Percentiles rank a stretch among this genome's conserved stretches.
These are phyloP conservation scores for Euproctis similis DNA, from an alignment of 2,888 invertebrate genomes.

Conservation along the genomic window DNA sequence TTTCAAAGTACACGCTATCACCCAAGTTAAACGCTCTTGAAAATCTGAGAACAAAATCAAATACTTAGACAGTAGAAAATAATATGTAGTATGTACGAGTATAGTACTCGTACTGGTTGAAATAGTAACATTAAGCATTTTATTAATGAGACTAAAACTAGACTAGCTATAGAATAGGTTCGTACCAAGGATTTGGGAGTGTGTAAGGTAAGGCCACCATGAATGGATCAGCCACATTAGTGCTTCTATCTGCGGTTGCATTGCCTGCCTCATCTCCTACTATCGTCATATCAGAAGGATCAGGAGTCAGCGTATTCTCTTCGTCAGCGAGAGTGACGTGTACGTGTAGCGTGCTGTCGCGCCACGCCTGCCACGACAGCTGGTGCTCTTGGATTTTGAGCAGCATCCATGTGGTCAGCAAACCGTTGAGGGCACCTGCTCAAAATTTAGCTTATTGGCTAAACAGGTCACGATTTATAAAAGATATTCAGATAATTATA, in stretches of 20 bases:
- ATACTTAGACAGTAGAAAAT: no score
- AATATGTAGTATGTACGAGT: neutral
- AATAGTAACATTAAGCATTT: no score
- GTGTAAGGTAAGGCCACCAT: constrained; percentile 45
- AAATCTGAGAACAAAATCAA: constrained; percentile 13
- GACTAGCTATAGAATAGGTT: neutral
- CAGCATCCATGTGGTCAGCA: constrained; percentile 68
- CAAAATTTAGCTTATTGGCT: no score
- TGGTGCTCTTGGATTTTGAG: constrained; percentile 70
- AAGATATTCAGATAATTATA: no score
- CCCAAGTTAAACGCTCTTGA: neutral
- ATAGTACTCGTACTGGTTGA: no score
- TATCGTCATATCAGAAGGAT: constrained; percentile 30
- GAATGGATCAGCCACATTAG: constrained; percentile 56
- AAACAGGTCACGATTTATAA: no score
- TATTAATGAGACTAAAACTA: no score
- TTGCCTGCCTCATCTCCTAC: constrained; percentile 24
- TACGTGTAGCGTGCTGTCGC: constrained; percentile 63
- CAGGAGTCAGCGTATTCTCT: constrained; percentile 21
- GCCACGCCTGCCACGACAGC: constrained; percentile 65
- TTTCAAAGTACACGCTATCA: neutral
- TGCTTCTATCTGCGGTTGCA: constrained; percentile 33
- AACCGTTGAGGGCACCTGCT: constrained; percentile 65
- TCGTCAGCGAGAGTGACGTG: constrained; percentile 49
- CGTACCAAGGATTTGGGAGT: constrained; percentile 30